phyloP scores from a whole-genome alignment of 2,797 vertebrate species.

The Aselliscus stoliczkanus region DNA sequence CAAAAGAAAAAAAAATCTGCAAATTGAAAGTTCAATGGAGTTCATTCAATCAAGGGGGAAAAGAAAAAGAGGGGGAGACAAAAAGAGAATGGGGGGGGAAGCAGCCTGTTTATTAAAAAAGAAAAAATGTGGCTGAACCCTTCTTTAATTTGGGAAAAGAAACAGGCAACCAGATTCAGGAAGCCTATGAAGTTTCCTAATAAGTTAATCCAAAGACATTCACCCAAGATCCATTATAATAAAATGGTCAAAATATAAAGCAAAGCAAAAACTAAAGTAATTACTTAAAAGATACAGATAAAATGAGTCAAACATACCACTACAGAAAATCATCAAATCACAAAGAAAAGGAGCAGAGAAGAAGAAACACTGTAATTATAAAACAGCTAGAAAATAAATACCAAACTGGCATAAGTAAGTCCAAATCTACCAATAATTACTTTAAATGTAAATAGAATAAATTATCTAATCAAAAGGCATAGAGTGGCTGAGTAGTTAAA shows the following conservation, averaged over 20 bases:
- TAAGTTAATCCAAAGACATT: neutral
- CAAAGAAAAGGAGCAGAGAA: neutral
- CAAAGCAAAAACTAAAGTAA: neutral
- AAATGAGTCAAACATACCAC: neutral
- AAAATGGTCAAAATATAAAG: neutral
- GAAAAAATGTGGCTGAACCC: too few species aligned
- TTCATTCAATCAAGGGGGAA: neutral
- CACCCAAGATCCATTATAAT: neutral
- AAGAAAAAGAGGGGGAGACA: too few species aligned
- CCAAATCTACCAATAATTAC: neutral
- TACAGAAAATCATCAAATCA: neutral
- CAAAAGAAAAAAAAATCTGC: neutral
- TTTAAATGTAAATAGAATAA: neutral
- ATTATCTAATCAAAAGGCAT: neutral
- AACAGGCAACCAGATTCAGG: too few species aligned
- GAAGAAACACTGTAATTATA: neutral
- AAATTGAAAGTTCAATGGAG: neutral
- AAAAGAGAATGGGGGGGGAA: neutral
- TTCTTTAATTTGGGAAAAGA: neutral
- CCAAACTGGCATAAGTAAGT: neutral
- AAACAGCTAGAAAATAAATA: neutral
- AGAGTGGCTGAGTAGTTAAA: neutral
- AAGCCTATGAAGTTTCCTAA: neutral
- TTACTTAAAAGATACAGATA: neutral
- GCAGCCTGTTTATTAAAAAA: neutral